These are phyloP conservation scores for Heliconius melpomene DNA, from an alignment of 1,140 invertebrate species.

Conservation along the genomic window DNA sequence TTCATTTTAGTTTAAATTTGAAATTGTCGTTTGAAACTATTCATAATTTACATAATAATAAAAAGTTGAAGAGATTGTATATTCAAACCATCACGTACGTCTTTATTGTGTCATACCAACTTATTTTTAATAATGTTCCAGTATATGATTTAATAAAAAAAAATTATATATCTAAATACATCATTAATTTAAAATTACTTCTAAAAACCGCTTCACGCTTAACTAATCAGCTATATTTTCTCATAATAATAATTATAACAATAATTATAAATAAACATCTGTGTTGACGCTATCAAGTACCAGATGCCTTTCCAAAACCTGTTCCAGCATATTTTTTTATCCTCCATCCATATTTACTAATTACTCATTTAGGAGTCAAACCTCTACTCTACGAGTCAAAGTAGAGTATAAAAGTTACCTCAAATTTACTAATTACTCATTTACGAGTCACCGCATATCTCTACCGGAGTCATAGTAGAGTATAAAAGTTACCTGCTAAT, in stretches of 20 bases:
- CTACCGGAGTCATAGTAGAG: slow-evolving; percentile 21
- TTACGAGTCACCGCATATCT: neutral
- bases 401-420: slow-evolving; percentile 44
- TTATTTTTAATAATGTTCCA: slow-evolving; percentile 19
- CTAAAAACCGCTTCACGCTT: neutral
- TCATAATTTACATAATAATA: slow-evolving; percentile 32
- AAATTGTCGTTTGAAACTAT: slow-evolving; percentile 21
- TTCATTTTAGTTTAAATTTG: neutral
- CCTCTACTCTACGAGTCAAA: slow-evolving; percentile 13
- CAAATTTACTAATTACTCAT: slow-evolving; percentile 21
- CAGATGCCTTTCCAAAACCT: slow-evolving; percentile 74
- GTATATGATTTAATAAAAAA: neutral
- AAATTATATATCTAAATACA: neutral
- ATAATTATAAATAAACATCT: slow-evolving; percentile 60
- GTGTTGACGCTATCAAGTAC: slow-evolving; percentile 69
- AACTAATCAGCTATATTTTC: slow-evolving; percentile 37
- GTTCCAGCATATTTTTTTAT: slow-evolving; percentile 63
- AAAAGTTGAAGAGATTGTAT: slow-evolving; percentile 19
- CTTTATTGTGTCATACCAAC: slow-evolving; percentile 23
- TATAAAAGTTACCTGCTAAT: slow-evolving; percentile 68
- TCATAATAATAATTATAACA: slow-evolving; percentile 45
- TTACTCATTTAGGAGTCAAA: slow-evolving; percentile 11
- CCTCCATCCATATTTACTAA: slow-evolving; percentile 50
- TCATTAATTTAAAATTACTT: neutral
- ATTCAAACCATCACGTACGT: slow-evolving; percentile 23